Conservation (phyloP, 2,113 vertebrate species). For the Haemorhous mexicanus region DNA sequence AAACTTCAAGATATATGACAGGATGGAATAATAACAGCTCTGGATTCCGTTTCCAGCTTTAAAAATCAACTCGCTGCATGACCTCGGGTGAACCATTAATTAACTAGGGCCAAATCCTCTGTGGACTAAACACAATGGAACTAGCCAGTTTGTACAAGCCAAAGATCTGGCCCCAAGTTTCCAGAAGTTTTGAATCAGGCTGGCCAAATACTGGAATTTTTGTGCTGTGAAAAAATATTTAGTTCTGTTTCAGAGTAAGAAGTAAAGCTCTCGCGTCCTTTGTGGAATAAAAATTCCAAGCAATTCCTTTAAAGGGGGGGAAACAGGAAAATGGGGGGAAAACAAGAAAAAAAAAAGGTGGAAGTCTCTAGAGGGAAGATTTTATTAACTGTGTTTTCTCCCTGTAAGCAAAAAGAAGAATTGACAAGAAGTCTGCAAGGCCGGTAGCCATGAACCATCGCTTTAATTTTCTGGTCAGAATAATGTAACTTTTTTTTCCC, state of each 20-base stretch:
- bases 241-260: neutral
- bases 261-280: neutral
- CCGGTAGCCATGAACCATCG: slow-evolving; percentile 5
- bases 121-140: slow-evolving; percentile 46
- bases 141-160: slow-evolving; percentile 41
- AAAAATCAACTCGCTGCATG: slow-evolving; percentile 47
- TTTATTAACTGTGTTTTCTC: neutral
- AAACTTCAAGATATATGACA: slow-evolving; percentile 62
- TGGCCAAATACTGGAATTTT: slow-evolving; percentile 40
- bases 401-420: neutral
- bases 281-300: neutral
- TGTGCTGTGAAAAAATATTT: neutral
- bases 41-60: slow-evolving; percentile 26
- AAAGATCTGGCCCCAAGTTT: slow-evolving; percentile 51
- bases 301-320: neutral
- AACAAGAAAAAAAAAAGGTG: fast-evolving
- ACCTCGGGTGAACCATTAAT: slow-evolving; percentile 58
- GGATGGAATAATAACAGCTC: slow-evolving; percentile 32
- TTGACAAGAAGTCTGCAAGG: neutral
- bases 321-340: fast-evolving
- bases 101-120: slow-evolving; percentile 53
- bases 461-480: neutral
- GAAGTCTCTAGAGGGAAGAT: neutral
- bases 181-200: slow-evolving; percentile 33
- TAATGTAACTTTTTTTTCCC: neutral